These are phyloP conservation scores for Corvus moneduloides DNA, from an alignment of 2,113 vertebrate genomes.

Conservation along the genomic window DNA sequence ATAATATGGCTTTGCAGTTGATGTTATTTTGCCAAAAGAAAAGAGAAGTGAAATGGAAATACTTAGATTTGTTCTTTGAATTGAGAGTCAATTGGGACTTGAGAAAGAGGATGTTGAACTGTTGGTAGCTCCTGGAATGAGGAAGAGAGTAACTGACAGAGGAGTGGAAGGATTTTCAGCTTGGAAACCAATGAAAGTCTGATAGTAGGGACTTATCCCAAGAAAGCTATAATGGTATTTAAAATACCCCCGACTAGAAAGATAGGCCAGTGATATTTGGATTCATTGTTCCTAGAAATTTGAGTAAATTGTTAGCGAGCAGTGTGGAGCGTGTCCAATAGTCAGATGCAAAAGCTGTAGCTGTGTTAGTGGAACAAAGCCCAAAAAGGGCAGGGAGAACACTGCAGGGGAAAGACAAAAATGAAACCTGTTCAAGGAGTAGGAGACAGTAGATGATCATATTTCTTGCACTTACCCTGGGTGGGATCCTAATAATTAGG, in stretches of 20 bases:
- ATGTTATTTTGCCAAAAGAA: background rate
- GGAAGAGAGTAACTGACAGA: background rate
- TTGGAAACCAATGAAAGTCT: background rate
- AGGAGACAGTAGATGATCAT: background rate
- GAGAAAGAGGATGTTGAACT: background rate
- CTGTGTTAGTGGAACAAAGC: background rate
- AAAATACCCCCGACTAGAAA: background rate
- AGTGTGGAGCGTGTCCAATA: background rate
- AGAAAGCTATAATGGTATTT: background rate
- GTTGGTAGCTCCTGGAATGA: background rate
- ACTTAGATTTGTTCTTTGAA: background rate
- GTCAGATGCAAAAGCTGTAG: background rate
- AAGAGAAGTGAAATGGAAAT: background rate
- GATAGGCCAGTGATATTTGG: background rate
- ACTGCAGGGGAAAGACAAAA: background rate
- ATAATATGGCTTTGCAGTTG: background rate
- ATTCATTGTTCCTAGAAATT: background rate
- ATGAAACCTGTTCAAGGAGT: background rate
- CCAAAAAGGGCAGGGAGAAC: background rate
- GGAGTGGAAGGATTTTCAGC: background rate
- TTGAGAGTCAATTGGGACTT: background rate
- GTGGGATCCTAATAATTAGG: background rate
- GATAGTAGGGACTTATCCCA: background rate
- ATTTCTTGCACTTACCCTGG: background rate
- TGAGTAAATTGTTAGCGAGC: background rate